A percentile compares a stretch with the other conserved stretches of the same genome.
Conservation (phyloP, 2,113 vertebrate genomes). For the Tragelaphus scriptus region DNA sequence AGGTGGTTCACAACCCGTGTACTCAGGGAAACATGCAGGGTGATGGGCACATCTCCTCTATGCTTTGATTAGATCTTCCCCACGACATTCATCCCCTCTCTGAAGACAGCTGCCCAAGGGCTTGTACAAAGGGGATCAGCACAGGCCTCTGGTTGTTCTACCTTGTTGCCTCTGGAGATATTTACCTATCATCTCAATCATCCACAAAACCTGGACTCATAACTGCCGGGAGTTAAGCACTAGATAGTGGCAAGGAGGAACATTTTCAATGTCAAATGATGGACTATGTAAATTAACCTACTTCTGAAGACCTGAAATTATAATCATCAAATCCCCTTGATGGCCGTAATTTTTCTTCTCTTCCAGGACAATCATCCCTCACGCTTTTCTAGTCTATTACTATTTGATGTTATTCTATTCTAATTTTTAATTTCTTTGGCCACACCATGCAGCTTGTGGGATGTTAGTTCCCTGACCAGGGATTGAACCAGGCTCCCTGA, state of each 20-base stretch:
- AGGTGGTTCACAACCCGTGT: accelerated
- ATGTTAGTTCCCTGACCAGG: background rate
- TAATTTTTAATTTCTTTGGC: background rate
- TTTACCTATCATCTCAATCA: background rate
- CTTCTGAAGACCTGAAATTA: background rate
- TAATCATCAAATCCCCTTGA: background rate
- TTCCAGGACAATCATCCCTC: background rate
- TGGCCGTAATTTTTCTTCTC: background rate
- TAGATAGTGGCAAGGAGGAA: background rate
- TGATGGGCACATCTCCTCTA: background rate
- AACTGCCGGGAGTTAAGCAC: background rate
- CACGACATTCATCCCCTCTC: background rate
- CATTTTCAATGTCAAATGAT: background rate
- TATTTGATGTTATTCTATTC: background rate
- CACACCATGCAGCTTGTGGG: accelerated
- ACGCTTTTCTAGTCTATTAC: background rate
- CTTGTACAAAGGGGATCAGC: background rate
- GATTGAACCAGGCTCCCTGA: background rate
- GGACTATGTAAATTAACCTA: background rate
- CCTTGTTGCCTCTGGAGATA: background rate
- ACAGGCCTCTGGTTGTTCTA: background rate
- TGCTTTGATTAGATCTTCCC: background rate
- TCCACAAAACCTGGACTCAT: background rate
- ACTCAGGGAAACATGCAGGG: background rate
- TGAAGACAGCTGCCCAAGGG: background rate